phyloP scores from a whole-genome alignment of 1,140 invertebrate genomes.

The Saccostrea echinata region DNA sequence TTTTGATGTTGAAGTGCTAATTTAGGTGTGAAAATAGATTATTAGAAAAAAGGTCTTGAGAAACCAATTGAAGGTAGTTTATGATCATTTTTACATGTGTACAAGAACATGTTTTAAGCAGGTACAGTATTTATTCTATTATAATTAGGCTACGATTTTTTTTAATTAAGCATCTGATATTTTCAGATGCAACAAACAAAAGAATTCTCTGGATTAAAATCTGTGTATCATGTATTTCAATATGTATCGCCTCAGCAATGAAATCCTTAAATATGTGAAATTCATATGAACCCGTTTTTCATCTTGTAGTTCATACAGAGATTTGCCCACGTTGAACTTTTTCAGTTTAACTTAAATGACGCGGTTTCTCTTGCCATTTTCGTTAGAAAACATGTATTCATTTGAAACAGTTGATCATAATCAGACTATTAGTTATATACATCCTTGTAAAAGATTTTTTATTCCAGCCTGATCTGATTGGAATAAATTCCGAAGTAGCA shows the following conservation, averaged over 20 bases:
- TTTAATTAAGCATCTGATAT: neutral
- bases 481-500: too few species aligned
- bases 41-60: slow-evolving; percentile 8
- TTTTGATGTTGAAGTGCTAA: neutral
- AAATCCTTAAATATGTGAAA: neutral
- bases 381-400: neutral
- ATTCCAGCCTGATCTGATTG: too few species aligned
- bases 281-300: neutral
- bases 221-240: neutral
- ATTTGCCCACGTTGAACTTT: neutral
- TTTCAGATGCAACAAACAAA: neutral
- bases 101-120: too few species aligned
- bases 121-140: too few species aligned
- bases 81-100: too few species aligned
- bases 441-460: too few species aligned
- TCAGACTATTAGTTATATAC: neutral
- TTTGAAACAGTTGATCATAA: neutral
- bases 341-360: slow-evolving; percentile 10
- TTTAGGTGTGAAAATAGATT: slow-evolving; percentile 1
- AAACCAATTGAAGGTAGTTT: neutral
- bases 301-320: neutral
- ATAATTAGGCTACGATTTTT: neutral
- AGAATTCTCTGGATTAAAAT: neutral
- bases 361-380: slow-evolving; percentile 13
- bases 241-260: neutral